Percentiles rank a stretch among this genome's conserved stretches.
These are phyloP conservation scores for Terrapene triunguis DNA, from an alignment of 2,113 vertebrate species.

Conservation along the genomic window DNA sequence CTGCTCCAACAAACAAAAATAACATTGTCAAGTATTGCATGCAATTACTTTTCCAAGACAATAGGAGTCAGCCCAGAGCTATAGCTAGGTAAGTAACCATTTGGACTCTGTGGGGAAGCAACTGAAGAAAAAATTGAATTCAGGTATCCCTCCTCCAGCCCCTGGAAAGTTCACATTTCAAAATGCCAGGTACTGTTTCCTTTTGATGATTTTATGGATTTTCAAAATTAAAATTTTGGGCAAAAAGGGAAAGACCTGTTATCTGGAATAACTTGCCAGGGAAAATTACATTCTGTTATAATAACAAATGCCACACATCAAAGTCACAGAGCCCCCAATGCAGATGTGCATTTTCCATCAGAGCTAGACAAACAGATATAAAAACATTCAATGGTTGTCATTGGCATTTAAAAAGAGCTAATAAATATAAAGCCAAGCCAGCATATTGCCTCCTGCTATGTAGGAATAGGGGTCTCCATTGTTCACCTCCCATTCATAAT, in stretches of 20 bases:
- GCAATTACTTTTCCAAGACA: constrained; percentile 45
- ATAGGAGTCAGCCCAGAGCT: not conserved
- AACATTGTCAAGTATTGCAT: constrained; percentile 13
- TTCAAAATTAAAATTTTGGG: not conserved
- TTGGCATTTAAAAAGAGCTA: not conserved
- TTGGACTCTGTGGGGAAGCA: not conserved
- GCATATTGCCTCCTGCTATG: rapidly evolving
- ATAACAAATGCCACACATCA: not conserved
- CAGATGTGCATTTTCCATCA: not conserved
- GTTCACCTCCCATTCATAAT: not conserved
- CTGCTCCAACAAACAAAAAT: not conserved
- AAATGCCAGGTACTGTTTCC: not conserved
- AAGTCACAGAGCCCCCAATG: not conserved
- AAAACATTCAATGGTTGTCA: rapidly evolving
- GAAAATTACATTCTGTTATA: not conserved
- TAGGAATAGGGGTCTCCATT: not conserved
- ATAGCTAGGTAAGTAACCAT: not conserved
- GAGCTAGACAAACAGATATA: not conserved
- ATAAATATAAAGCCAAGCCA: not conserved
- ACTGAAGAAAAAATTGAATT: not conserved
- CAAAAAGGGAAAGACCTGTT: not conserved
- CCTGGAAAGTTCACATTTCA: not conserved
- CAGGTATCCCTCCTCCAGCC: not conserved
- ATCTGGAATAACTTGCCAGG: not conserved
- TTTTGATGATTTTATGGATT: not conserved